Percentiles rank a stretch among this genome's conserved stretches.
phyloP scores from a whole-genome alignment of 1,140 invertebrate species.

The Charaxes varanes region DNA sequence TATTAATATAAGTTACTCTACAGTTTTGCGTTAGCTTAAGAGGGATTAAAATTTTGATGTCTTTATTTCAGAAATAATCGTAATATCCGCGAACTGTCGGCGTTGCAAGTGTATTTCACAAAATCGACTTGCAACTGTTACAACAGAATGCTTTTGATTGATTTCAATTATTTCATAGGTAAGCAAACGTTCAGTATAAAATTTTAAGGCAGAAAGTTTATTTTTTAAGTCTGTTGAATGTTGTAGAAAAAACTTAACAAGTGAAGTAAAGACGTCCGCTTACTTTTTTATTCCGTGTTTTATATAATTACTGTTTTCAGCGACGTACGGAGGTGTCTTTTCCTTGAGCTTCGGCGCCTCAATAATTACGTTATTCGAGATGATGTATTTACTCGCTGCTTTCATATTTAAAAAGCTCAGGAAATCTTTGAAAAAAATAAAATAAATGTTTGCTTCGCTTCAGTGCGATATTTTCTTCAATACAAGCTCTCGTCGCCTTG shows the following conservation, averaged over 20 bases:
- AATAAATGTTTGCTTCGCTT: no score
- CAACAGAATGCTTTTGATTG: slow-evolving; percentile 41
- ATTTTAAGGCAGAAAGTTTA: no score
- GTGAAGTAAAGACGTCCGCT: no score
- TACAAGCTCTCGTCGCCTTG: no score
- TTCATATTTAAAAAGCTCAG: slow-evolving; percentile 2
- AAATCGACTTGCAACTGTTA: slow-evolving; percentile 55
- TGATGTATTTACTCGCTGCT: slow-evolving; percentile 30
- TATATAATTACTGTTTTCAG: slow-evolving; percentile 28
- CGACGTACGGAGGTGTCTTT: slow-evolving; percentile 50
- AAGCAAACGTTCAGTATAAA: background rate
- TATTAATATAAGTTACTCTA: no score
- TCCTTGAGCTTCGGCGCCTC: slow-evolving; percentile 52
- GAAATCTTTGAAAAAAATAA: slow-evolving; percentile 4
- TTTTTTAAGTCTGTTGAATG: no score
- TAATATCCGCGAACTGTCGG: slow-evolving; percentile 31
- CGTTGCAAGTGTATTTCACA: slow-evolving; percentile 43
- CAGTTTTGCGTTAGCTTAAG: no score
- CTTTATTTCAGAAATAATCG: slow-evolving; percentile 24
- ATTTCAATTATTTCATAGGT: slow-evolving; percentile 52
- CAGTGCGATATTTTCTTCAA: no score
- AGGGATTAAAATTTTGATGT: no score
- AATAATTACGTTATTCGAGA: slow-evolving; percentile 37
- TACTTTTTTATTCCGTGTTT: no score
- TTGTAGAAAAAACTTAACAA: no score